Percentiles rank a stretch among this genome's conserved stretches.
Evolutionary conservation across 1,140 invertebrate genomes (phyloP).

Genomic region (Ceratosolen fusciceps): DNA sequence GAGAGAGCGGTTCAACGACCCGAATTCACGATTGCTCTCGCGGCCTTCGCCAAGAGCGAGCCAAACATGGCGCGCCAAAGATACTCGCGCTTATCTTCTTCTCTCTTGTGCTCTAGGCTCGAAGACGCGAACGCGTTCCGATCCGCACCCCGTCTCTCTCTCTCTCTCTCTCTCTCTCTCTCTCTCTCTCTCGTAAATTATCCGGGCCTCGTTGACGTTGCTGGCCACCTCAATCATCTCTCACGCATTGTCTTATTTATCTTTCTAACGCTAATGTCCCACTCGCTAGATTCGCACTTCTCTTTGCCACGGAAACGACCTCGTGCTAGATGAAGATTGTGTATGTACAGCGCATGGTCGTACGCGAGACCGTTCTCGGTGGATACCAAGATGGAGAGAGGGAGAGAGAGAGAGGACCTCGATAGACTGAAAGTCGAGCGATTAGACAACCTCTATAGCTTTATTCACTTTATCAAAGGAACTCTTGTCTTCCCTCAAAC

Average conservation of each 20-base stretch:
- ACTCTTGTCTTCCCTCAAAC: too few species aligned
- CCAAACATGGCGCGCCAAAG: conserved; percentile 45
- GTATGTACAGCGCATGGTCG: too few species aligned
- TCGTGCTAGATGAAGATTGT: not conserved
- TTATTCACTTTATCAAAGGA: too few species aligned
- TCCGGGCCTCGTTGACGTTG: too few species aligned
- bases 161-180: not conserved
- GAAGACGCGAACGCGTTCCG: conserved; percentile 22
- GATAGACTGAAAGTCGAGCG: too few species aligned
- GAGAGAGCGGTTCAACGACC: conserved; percentile 60
- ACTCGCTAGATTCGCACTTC: not conserved
- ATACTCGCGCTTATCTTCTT: conserved; percentile 37
- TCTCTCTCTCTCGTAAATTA: not conserved
- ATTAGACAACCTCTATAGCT: too few species aligned
- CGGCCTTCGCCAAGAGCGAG: conserved; percentile 57
- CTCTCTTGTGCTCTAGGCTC: not conserved
- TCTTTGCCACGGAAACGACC: not conserved
- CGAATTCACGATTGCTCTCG: conserved; percentile 58
- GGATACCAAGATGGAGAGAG: too few species aligned
- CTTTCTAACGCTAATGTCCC: not conserved
- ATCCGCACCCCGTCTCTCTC: not conserved
- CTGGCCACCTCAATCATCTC: too few species aligned
- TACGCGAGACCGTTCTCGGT: too few species aligned
- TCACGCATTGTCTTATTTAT: not conserved
- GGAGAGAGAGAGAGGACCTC: too few species aligned